These are phyloP conservation scores for Paradoxurus hermaphroditus DNA, from an alignment of 2,113 vertebrate species.

Conservation along the genomic window DNA sequence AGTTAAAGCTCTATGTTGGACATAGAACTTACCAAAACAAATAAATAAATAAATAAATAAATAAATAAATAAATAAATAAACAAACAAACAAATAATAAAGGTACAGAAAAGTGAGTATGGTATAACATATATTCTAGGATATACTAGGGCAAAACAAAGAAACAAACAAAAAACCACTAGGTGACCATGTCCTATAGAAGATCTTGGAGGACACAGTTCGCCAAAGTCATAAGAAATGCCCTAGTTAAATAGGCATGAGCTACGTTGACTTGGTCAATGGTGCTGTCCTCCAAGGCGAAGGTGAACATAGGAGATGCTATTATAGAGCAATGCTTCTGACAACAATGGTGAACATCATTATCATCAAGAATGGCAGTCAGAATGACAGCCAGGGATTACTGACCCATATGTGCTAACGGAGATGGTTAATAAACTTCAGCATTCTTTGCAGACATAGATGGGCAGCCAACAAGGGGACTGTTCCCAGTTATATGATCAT, in stretches of 20 bases:
- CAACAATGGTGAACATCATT: too few species aligned
- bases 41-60: not conserved
- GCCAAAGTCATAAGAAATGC: not conserved
- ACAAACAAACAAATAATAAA: not conserved
- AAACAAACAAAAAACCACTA: not conserved
- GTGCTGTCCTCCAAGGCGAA: not conserved
- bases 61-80: not conserved
- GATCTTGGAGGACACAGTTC: not conserved
- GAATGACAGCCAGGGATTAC: not conserved
- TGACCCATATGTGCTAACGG: not conserved
- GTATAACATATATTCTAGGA: not conserved
- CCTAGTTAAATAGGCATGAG: not conserved
- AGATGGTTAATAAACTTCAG: not conserved
- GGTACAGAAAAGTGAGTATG: not conserved
- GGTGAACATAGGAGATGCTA: not conserved
- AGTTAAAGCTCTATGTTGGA: not conserved
- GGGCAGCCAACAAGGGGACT: not conserved
- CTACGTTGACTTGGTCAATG: too few species aligned
- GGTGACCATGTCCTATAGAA: not conserved
- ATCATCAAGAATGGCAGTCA: not conserved
- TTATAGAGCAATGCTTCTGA: not conserved
- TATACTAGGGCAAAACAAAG: not conserved
- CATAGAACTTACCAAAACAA: not conserved
- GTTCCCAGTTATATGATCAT: not conserved
- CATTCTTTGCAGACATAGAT: not conserved